A percentile compares a stretch with the other conserved stretches of the same genome.
These are phyloP conservation scores for Caenorhabditis panamensis DNA, from an alignment of 2,888 invertebrate species.

Conservation along the genomic window DNA sequence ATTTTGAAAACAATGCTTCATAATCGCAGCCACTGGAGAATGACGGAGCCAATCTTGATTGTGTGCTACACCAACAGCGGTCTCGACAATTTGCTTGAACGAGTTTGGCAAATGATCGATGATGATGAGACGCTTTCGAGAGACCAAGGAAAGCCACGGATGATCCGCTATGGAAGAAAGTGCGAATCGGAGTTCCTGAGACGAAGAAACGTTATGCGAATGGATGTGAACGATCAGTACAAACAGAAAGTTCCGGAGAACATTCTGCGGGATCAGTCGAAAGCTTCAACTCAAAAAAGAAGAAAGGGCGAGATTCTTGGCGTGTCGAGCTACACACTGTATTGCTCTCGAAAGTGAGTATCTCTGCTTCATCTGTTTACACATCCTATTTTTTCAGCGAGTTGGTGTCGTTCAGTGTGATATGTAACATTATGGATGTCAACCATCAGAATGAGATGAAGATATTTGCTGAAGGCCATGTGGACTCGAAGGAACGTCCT, in stretches of 20 bases:
- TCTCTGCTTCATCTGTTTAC: neutral
- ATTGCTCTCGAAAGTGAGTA: conserved; percentile 31
- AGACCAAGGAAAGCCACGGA: conserved; percentile 43
- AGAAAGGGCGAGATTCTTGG: conserved; percentile 12
- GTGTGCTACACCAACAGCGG: conserved; percentile 92
- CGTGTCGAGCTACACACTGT: conserved; percentile 28
- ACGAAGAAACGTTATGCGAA: conserved; percentile 20
- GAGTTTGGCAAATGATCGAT: conserved; percentile 81
- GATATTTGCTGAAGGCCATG: conserved; percentile 14
- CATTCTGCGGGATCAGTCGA: neutral
- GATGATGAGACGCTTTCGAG: conserved; percentile 40
- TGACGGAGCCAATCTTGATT: conserved; percentile 85
- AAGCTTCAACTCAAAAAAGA: neutral
- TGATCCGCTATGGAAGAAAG: conserved; percentile 50
- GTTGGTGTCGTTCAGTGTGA: conserved; percentile 26
- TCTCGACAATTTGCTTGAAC: conserved; percentile 90
- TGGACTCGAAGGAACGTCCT: conserved; percentile 19
- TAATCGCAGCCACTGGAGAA: conserved; percentile 65
- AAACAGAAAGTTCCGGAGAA: conserved; percentile 5
- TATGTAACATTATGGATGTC: conserved; percentile 32
- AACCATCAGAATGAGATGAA: conserved; percentile 26
- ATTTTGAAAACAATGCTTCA: conserved; percentile 66
- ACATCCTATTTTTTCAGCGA: conserved; percentile 47
- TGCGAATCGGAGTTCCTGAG: conserved; percentile 46
- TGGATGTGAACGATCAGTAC: conserved; percentile 24